Base-by-base conservation (phyloP, 2,797 vertebrate genomes). In the Eulemur mongoz region DNA sequence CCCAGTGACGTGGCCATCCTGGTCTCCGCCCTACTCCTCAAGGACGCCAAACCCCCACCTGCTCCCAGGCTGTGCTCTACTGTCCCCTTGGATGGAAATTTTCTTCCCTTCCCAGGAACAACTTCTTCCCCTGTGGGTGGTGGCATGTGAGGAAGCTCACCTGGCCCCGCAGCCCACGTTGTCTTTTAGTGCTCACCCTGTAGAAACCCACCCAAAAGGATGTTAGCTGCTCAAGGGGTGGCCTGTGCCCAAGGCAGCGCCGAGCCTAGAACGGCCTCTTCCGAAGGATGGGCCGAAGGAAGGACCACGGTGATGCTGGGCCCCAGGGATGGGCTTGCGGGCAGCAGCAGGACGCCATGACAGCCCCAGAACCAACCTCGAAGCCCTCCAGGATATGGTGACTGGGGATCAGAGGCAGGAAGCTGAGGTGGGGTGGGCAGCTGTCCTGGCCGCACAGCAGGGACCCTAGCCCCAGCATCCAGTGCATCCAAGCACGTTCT, bases 161-260 rank as follows among this genome's bases (percentile, higher is more conserved):
- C 0, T 4, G 75, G 17, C 57, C 54, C 25, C 25, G 14, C 14
- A 17, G 14, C 52, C 43, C 4, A 0, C 43, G 7, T 25, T 22
- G 25, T 8, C 40, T 67, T 12, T 27, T 0, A 13, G 35, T 6
- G 20, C 48, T 27, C 9, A 32, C 15, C 20, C 85, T 25, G 45
- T 32, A 59, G 63, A 8, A 15, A n/a, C 11, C 22, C 17, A 5
- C 22, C 65, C 20, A 5, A 6, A 0, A 4, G 1, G 2, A 12
- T 0, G 2, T 5, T 40, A 43, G 32, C 88, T 70, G 67, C 18
- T 22, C 88, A 35, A 1, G 30, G 38, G 3, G 11, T 0, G 0
- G 17, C 12, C 32, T 25, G 0, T 0, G 7, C 52, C 35, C 2
- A 38, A 7, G 0, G 38, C 0, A 27, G 69, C n/a, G 7, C 1